Conservation (phyloP, 2,113 vertebrate genomes). For the Eurystomus gularis region DNA sequence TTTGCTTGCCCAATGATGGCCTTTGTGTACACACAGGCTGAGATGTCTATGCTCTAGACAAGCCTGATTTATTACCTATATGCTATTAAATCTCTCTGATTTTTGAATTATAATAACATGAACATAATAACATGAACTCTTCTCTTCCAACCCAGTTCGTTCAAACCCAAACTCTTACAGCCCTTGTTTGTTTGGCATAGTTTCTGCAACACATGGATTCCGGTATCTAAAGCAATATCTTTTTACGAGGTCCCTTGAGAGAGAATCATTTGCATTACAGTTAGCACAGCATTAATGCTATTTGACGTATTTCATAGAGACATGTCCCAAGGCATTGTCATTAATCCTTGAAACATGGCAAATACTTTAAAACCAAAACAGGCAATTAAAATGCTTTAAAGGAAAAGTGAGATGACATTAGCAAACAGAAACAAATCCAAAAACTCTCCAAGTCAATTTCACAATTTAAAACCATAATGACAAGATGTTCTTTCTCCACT, state of each 20-base stretch:
- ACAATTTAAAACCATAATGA: constrained; percentile 30
- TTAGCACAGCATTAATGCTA: neutral
- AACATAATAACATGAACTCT: neutral
- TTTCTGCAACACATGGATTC: neutral
- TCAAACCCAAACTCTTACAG: neutral
- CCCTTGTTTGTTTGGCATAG: neutral
- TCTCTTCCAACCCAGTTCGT: neutral
- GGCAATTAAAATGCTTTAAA: neutral
- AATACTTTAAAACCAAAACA: constrained; percentile 41
- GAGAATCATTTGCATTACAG: neutral
- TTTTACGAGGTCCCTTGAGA: neutral
- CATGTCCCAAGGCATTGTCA: neutral
- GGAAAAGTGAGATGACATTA: neutral
- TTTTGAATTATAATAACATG: neutral
- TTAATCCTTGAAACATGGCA: neutral
- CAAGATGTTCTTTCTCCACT: neutral
- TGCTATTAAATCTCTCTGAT: neutral
- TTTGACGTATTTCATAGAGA: constrained; percentile 26
- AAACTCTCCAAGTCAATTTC: neutral
- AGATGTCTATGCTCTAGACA: neutral
- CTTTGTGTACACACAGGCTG: neutral
- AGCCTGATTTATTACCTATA: neutral
- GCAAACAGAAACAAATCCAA: constrained; percentile 21
- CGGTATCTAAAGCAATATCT: neutral
- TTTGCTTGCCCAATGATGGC: neutral